phyloP scores from a whole-genome alignment of 1,140 invertebrate species.

The Apis dorsata region DNA sequence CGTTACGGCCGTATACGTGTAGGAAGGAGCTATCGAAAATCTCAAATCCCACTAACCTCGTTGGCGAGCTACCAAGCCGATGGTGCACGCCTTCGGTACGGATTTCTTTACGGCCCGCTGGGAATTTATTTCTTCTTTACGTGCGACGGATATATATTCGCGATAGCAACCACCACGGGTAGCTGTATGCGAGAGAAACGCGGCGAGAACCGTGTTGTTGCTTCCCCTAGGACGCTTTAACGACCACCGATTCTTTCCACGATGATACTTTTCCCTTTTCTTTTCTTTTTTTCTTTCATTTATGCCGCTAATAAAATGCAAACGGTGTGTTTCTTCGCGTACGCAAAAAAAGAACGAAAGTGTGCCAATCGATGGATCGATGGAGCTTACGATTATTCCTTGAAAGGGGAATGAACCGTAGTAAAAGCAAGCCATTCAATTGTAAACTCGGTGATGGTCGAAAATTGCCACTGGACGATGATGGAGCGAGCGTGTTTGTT shows the following conservation, averaged over 20 bases:
- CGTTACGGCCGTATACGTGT: slow-evolving; percentile 39
- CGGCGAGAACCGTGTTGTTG: not conserved
- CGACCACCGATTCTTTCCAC: not conserved
- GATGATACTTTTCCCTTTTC: not conserved
- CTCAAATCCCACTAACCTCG: slow-evolving; percentile 74
- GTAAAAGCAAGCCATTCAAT: not conserved
- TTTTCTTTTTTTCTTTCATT: not conserved
- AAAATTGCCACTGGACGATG: not conserved
- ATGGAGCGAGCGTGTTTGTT: not conserved
- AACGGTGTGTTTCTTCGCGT: not conserved
- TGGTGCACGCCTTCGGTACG: slow-evolving; percentile 61
- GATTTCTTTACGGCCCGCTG: slow-evolving; percentile 62
- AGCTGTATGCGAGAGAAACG: slow-evolving; percentile 10
- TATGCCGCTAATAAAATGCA: not conserved
- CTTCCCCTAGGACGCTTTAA: not conserved
- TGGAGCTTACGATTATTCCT: not conserved
- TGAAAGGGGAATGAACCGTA: no score
- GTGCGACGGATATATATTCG: slow-evolving; percentile 54
- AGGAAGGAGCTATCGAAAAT: slow-evolving; percentile 72
- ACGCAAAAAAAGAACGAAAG: not conserved
- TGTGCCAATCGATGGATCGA: not conserved
- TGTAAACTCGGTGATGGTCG: not conserved
- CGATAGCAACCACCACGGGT: slow-evolving; percentile 41
- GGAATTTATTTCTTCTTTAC: slow-evolving; percentile 69
- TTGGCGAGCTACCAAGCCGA: slow-evolving; percentile 69